Evolutionary conservation across 2,888 invertebrate genomes (phyloP).

Genomic region (Andrena praecox): DNA sequence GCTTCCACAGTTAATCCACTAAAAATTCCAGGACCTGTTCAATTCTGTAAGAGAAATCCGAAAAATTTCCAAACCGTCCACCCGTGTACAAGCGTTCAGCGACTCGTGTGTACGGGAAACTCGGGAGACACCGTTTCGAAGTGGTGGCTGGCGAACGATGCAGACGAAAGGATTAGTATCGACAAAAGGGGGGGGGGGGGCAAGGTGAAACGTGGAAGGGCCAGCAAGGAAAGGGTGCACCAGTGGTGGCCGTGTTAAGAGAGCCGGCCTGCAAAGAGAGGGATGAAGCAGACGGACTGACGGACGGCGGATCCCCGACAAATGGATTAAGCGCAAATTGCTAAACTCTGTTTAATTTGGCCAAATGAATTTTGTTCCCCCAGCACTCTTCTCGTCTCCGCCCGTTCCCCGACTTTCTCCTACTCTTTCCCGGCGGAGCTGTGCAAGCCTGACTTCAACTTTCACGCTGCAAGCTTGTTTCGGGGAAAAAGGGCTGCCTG

Average conservation of each 20-base stretch:
- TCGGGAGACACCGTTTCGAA: conserved; percentile 37
- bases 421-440: background rate
- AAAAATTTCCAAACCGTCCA: too few relatives aligned
- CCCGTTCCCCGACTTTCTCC: background rate
- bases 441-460: background rate
- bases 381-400: background rate
- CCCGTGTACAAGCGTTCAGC: background rate
- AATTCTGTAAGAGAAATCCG: too few relatives aligned
- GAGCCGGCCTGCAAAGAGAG: conserved; percentile 40
- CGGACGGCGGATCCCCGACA: conserved; percentile 78
- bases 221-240: conserved; percentile 56
- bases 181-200: conserved; percentile 14
- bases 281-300: conserved; percentile 61
- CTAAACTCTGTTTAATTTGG: conserved; percentile 83
- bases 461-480: conserved; percentile 8
- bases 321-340: conserved; percentile 82
- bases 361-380: conserved; percentile 79
- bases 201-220: conserved; percentile 49
- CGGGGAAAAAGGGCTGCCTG: background rate
- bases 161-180: conserved; percentile 44
- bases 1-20: too few relatives aligned
- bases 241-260: conserved; percentile 51
- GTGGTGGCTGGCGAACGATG: conserved; percentile 38
- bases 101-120: conserved; percentile 29
- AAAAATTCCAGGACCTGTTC: too few relatives aligned